phyloP scores from a whole-genome alignment of 1,140 invertebrate species.

The Scaptodrosophila lebanonensis region DNA sequence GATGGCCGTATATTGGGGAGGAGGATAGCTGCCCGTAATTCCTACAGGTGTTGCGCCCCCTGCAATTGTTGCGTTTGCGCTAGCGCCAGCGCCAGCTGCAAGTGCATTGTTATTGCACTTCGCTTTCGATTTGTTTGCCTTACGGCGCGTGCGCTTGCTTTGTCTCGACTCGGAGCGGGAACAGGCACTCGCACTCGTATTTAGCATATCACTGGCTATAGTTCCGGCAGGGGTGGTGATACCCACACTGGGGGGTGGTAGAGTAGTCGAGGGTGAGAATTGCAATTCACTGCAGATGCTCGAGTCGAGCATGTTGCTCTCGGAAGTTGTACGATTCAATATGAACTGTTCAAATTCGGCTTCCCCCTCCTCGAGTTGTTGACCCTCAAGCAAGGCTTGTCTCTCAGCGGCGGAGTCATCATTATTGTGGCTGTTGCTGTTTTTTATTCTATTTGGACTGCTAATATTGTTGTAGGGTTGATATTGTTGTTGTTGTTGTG shows the following conservation, averaged over 20 bases:
- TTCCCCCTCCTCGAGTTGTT: slow-evolving; percentile 20
- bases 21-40: slow-evolving; percentile 31
- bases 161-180: slow-evolving; percentile 41
- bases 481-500: slow-evolving; percentile 27
- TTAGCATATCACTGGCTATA: slow-evolving; percentile 28
- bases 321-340: slow-evolving; percentile 54
- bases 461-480: slow-evolving; percentile 25
- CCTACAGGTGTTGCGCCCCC: slow-evolving; percentile 33
- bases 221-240: slow-evolving; percentile 1
- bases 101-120: slow-evolving; percentile 33
- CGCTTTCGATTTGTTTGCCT: slow-evolving; percentile 38
- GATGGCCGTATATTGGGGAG: slow-evolving; percentile 63
- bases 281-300: slow-evolving; percentile 61
- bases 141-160: slow-evolving; percentile 53
- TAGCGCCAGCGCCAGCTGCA: not conserved
- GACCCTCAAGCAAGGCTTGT: not conserved
- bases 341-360: slow-evolving; percentile 59
- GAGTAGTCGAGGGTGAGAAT: slow-evolving; percentile 17
- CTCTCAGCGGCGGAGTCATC: not conserved
- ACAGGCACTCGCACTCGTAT: slow-evolving; percentile 50
- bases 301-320: slow-evolving; percentile 61
- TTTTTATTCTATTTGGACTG: slow-evolving; percentile 7
- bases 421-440: slow-evolving; percentile 7
- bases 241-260: slow-evolving; percentile 4
- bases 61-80: slow-evolving; percentile 8